Conservation (phyloP, 2,888 invertebrate genomes). For the Monoplex corrugatus region DNA sequence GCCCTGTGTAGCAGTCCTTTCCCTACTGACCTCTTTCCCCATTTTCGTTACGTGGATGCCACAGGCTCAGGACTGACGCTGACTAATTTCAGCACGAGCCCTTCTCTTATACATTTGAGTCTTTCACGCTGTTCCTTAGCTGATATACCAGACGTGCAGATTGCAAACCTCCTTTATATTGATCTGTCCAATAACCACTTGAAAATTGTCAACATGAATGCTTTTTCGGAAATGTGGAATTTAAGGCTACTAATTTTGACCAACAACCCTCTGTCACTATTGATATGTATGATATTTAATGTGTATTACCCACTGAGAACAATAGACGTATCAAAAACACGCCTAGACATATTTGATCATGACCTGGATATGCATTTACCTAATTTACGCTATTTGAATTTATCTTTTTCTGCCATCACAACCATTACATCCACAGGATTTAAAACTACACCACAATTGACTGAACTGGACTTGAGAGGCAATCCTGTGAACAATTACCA, state of each 20-base stretch:
- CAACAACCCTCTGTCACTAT: background rate
- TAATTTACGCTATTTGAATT: background rate
- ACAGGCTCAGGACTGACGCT: background rate
- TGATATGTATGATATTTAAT: background rate
- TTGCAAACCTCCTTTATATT: constrained; percentile 30
- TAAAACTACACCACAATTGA: background rate
- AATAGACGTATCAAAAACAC: background rate
- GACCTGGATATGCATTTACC: background rate
- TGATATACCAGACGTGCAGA: background rate
- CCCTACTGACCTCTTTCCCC: background rate
- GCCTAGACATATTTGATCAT: background rate
- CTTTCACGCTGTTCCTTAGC: background rate
- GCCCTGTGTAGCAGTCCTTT: background rate
- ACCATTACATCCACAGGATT: background rate
- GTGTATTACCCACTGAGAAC: background rate
- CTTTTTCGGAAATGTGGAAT: constrained; percentile 22
- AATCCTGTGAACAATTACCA: background rate
- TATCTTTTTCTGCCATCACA: background rate
- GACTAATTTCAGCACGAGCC: background rate
- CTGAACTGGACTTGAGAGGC: background rate
- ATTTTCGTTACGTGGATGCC: background rate
- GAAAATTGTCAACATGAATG: background rate
- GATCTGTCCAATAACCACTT: constrained; percentile 43
- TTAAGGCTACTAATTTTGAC: constrained; percentile 6
- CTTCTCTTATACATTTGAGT: background rate